A percentile compares a stretch with the other conserved stretches of the same genome.
Evolutionary conservation across 2,113 vertebrate genomes (phyloP).

Genomic region (Eudyptes chrysolophus): DNA sequence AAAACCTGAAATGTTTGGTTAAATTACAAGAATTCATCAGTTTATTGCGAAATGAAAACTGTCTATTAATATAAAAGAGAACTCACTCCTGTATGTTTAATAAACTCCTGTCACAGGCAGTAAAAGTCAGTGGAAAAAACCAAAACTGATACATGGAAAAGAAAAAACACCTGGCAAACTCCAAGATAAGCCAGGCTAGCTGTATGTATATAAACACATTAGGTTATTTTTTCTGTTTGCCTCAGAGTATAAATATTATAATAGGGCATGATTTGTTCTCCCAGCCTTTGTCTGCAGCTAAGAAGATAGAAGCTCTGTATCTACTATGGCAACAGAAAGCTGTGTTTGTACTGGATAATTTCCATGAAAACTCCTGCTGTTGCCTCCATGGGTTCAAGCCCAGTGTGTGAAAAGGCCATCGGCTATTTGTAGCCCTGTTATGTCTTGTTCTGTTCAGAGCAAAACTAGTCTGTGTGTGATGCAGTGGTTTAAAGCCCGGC

Average conservation of each 20-base stretch:
- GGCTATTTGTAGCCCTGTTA: neutral
- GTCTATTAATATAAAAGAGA: neutral
- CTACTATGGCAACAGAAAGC: slow-evolving; percentile 33
- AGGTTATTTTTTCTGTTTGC: slow-evolving; percentile 19
- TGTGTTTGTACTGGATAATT: neutral
- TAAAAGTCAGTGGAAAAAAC: neutral
- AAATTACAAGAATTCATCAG: neutral
- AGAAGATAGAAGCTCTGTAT: neutral
- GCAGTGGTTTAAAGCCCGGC: neutral
- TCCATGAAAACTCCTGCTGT: neutral
- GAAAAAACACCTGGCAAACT: neutral
- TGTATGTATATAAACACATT: neutral
- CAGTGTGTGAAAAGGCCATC: neutral
- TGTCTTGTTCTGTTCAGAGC: neutral
- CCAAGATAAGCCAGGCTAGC: neutral
- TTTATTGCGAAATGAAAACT: neutral
- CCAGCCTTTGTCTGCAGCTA: neutral
- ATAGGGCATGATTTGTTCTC: neutral
- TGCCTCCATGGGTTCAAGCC: neutral
- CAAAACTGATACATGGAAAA: neutral
- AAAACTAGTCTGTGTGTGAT: neutral
- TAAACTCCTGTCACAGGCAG: neutral
- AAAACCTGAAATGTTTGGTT: neutral
- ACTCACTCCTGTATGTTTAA: neutral
- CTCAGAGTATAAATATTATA: slow-evolving; percentile 25